These are phyloP conservation scores for Hypanus sabinus DNA, from an alignment of 2,113 vertebrate genomes.

Conservation along the genomic window DNA sequence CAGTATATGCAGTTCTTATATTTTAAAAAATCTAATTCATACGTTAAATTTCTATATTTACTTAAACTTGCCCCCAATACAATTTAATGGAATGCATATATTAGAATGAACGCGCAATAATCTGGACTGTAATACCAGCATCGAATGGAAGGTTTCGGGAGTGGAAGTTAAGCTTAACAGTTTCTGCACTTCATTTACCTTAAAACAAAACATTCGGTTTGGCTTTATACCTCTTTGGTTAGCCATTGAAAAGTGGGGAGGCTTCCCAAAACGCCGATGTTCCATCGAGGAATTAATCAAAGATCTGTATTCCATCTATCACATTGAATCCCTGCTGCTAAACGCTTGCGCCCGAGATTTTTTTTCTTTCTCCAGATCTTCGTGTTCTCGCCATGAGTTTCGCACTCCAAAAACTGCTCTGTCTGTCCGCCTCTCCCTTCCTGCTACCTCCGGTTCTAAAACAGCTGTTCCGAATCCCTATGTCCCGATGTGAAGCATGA, in stretches of 20 bases:
- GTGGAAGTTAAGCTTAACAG: background rate
- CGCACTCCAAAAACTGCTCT: background rate
- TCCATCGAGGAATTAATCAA: background rate
- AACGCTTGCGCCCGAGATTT: background rate
- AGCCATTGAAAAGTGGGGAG: background rate
- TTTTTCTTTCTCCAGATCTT: background rate
- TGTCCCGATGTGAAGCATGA: background rate
- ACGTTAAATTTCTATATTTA: background rate
- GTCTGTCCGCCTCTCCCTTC: background rate
- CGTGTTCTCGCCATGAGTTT: background rate
- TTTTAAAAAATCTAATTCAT: too few relatives aligned
- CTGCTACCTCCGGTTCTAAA: background rate
- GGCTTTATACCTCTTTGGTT: background rate
- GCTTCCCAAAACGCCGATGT: background rate
- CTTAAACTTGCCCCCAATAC: background rate
- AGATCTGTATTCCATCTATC: background rate
- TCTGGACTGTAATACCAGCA: background rate
- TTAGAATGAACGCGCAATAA: background rate
- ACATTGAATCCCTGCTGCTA: background rate
- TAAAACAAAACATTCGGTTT: background rate
- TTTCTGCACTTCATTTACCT: background rate
- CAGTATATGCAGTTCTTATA: background rate
- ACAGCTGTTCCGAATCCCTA: background rate
- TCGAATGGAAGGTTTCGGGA: background rate
- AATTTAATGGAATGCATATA: background rate